phyloP scores from a whole-genome alignment of 1,140 invertebrate species.

The Zaprionus vittiger region DNA sequence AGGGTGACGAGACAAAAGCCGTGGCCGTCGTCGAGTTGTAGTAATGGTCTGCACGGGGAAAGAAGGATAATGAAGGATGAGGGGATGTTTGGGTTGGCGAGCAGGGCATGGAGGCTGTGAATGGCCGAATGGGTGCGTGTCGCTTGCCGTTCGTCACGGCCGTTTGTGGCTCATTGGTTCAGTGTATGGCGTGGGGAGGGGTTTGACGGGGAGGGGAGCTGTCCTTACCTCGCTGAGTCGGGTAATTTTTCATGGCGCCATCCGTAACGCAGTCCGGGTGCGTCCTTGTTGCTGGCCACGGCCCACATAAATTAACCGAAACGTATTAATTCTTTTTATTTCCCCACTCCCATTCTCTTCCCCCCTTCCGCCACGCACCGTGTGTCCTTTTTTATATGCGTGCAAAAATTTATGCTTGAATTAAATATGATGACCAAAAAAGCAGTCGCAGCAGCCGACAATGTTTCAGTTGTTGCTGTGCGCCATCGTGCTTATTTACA shows the following conservation, averaged over 20 bases:
- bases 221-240: slow-evolving; percentile 29
- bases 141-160: slow-evolving; percentile 65
- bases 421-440: slow-evolving; percentile 82
- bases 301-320: slow-evolving; percentile 78
- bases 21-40: slow-evolving; percentile 24
- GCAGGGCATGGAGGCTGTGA: neutral
- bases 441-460: slow-evolving; percentile 63
- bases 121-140: slow-evolving; percentile 35
- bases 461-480: slow-evolving; percentile 39
- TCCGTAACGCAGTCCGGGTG: slow-evolving; percentile 1
- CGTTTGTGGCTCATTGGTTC: slow-evolving; percentile 80
- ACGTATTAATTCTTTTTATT: slow-evolving; percentile 81
- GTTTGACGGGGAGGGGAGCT: neutral
- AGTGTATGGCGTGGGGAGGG: neutral
- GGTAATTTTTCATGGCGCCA: slow-evolving; percentile 72
- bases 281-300: slow-evolving; percentile 19
- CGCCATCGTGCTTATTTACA: slow-evolving; percentile 62
- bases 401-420: slow-evolving; percentile 82
- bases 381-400: slow-evolving; percentile 72
- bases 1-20: slow-evolving; percentile 76
- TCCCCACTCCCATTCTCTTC: neutral
- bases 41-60: slow-evolving; percentile 28
- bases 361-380: neutral
- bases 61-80: neutral
- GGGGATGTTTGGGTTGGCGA: no score